Conservation (phyloP, 2,113 vertebrate genomes). For the Indicator maculatus region DNA sequence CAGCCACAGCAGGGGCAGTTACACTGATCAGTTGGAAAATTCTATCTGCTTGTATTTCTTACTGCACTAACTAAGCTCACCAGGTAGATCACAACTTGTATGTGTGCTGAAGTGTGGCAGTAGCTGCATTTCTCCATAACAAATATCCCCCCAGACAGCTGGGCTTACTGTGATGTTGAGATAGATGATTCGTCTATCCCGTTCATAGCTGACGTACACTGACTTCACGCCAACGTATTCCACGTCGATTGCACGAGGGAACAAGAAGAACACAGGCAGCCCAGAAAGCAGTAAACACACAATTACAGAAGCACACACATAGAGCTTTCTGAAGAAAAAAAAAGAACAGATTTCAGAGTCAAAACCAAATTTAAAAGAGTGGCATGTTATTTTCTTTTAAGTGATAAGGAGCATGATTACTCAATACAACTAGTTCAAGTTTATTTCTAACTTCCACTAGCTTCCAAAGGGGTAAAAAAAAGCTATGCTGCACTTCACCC, state of each 20-base stretch:
- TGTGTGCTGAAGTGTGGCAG: neutral
- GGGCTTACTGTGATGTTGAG: constrained; percentile 93
- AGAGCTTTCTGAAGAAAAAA: constrained; percentile 86
- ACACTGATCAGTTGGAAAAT: neutral
- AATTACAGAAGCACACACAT: constrained; percentile 90
- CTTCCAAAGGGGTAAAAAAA: neutral
- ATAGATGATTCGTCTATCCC: constrained; percentile 84
- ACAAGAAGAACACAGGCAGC: constrained; percentile 94
- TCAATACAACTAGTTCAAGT: neutral
- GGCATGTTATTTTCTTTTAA: neutral
- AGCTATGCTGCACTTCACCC: neutral
- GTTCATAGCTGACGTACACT: constrained; percentile 88
- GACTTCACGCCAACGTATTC: constrained; percentile 94
- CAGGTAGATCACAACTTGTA: neutral
- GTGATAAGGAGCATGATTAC: neutral
- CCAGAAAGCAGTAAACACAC: constrained; percentile 92
- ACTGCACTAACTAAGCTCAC: neutral
- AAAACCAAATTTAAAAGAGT: neutral
- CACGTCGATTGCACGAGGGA: constrained; percentile 94
- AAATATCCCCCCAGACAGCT: neutral
- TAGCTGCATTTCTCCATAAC: neutral
- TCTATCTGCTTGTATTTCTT: neutral
- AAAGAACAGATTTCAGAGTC: neutral
- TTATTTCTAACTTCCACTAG: neutral
- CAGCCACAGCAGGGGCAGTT: neutral